These are phyloP conservation scores for Discoglossus pictus DNA, from an alignment of 2,797 vertebrate species.

Conservation along the genomic window DNA sequence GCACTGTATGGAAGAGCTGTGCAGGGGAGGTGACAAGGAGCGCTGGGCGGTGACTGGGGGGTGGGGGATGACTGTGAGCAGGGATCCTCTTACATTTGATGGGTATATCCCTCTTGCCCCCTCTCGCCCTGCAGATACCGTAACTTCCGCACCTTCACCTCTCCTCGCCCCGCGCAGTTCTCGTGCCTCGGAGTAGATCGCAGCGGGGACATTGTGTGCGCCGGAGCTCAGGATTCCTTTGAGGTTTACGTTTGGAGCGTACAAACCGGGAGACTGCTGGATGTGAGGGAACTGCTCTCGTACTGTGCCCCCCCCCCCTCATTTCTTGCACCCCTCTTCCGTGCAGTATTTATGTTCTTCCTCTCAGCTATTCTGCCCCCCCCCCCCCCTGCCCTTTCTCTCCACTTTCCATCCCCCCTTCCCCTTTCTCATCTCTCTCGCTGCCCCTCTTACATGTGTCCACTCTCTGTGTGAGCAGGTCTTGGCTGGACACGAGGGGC, in stretches of 20 bases:
- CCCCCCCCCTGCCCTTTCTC: not conserved
- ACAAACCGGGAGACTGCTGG: slow-evolving; percentile 92
- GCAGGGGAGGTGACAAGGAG: too few species aligned
- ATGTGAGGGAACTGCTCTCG: slow-evolving; percentile 68
- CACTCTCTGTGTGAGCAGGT: slow-evolving; percentile 77
- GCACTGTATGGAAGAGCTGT: too few species aligned
- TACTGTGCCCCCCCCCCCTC: not conserved
- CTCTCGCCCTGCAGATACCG: slow-evolving; percentile 78
- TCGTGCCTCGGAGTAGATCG: slow-evolving; percentile 86
- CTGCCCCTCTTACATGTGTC: too few species aligned
- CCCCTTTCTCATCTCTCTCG: too few species aligned
- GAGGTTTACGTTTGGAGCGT: slow-evolving; percentile 97
- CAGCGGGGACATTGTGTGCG: slow-evolving; percentile 90
- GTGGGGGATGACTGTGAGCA: too few species aligned
- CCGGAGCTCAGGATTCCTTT: slow-evolving; percentile 93
- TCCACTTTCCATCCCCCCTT: not conserved
- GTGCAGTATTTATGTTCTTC: too few species aligned
- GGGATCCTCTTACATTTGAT: too few species aligned
- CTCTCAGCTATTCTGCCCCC: not conserved
- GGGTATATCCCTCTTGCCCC: not conserved
- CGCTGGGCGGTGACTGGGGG: not conserved
- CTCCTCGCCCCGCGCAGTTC: slow-evolving; percentile 89
- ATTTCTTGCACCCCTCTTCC: too few species aligned
- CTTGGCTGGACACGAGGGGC: slow-evolving; percentile 89
- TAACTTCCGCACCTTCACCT: slow-evolving; percentile 96